Conservation (phyloP, 2,888 invertebrate species). For the Drosophila multiciliata region DNA sequence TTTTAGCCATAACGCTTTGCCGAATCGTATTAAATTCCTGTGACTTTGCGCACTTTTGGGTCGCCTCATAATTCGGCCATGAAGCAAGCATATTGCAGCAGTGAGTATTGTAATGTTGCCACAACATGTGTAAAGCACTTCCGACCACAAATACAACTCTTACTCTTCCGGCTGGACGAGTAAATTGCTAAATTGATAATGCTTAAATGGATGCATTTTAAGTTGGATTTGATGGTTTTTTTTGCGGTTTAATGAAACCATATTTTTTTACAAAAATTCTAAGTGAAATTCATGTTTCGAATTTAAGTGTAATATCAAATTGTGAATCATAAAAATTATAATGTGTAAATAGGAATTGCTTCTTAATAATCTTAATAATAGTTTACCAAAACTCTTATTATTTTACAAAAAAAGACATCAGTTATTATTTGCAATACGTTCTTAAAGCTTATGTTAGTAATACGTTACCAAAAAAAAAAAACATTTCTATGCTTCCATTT, state of each 20-base stretch:
- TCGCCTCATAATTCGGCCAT: background rate
- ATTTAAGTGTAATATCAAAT: background rate
- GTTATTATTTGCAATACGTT: background rate
- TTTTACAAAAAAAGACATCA: too few relatives aligned
- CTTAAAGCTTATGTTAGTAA: background rate
- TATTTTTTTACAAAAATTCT: background rate
- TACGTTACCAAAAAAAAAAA: background rate
- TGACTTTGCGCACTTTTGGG: slow-evolving; percentile 2
- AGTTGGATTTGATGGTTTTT: background rate
- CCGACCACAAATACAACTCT: background rate
- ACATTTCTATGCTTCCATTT: background rate
- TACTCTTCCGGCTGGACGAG: background rate
- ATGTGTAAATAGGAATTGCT: background rate
- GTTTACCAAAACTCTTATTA: background rate
- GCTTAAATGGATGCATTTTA: background rate
- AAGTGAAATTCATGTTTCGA: background rate
- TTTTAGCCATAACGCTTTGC: slow-evolving; percentile 4
- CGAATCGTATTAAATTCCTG: slow-evolving; percentile 9
- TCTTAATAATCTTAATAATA: background rate
- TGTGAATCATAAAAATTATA: background rate
- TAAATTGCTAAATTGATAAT: background rate
- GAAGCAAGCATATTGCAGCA: background rate
- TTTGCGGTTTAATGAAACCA: background rate
- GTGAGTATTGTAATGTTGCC: background rate
- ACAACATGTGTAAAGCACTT: background rate